Base-by-base conservation (phyloP, 2,888 invertebrate species). In the Clivina fossor region DNA sequence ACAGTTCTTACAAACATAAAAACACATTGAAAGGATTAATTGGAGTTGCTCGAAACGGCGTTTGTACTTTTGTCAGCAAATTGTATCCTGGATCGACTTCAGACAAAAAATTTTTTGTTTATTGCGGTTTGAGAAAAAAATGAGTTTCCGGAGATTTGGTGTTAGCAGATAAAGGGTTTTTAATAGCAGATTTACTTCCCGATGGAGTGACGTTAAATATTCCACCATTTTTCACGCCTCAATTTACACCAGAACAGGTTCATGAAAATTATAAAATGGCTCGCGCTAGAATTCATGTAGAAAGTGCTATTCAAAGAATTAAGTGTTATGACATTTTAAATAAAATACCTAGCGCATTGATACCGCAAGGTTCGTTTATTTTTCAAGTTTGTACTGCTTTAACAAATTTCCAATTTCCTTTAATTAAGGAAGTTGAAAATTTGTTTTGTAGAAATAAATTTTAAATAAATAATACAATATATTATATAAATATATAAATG, bases 41-140 rank as follows among this genome's bases (percentile, higher is more conserved):
- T 4, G 65, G 62, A 9, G 62, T 64, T 48, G 65, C 66, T 16
- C 66, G 66, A 18, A 65, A 65, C 62, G 66, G 67, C 4, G 62
- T 64, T 4, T 49, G 65, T 4, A 65, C 64, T 3, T 67, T 60
- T 58, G 57, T 61, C 0, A 64, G 64, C 47, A 50, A 58, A 7
- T 41, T 63, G n/a, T 67, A 63, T 58, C 64, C 64, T 18, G 67
- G 68, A 3, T 61, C 62, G 3, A 58, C 56, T 19, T 64, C 66
- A 1, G 63, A 65, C 47, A 62, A 63, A 57, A 60, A 55, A 58
- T n/a, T 66, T 55, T 59, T 60, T 3, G 26, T 60, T 24, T 30
- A 61, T 40, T 62, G 60, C 55, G 60, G 58, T 4, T 30, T 66
- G 33, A 35, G 62, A 13, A 18, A 62, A 4, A 41, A 63, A 9